Evolutionary conservation across 2,797 vertebrate species (phyloP), one percentile per base, ranked within the genome.

Genomic region (Melanotaenia pygmaea): DNA sequence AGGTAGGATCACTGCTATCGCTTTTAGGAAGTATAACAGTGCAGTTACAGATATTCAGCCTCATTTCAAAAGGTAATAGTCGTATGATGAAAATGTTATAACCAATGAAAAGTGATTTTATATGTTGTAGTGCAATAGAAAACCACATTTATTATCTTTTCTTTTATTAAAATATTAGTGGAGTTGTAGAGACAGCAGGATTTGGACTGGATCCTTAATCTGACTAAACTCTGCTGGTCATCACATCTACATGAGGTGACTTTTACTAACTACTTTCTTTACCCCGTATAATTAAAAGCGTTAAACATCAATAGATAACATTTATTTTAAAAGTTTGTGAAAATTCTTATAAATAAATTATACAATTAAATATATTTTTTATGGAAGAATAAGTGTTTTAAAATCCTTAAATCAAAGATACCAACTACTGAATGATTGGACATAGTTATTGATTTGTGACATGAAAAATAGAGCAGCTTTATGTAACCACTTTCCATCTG

Each of bases 401-500:
- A 51, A 66, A 43, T 45, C 28, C 57, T 45, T 59, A 50, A 38
- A 62, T 51, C 30, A 73, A 75, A 62, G 11, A 56, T 50, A 32
- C 20, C 58, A 57, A 69, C 53, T 69, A 64, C 45, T 74, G 59
- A 80, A 72, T 82, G 85, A 80, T 53, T 77, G 70, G 53, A 64
- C 79, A 70, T 63, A 72, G 35, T 74, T 88, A 93, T 93, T 86
- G 90, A 92, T 92, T 87, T 76, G 61, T 81, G 80, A 80, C 71
- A 84, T 76, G 72, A 84, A 83, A 89, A 88, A 86, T 76, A 86
- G 87, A 88, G 79, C 86, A 79, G 75, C 80, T 93, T 94, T 94
- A 91, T 89, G 83, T 91, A 93, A 94, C 86, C 70, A 87, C 77
- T 93, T 94, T 92, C 93, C 92, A 92, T 93, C 85, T 86, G 83